Conservation (phyloP, 2,113 vertebrate genomes). For the Pomatorhinus ruficollis region DNA sequence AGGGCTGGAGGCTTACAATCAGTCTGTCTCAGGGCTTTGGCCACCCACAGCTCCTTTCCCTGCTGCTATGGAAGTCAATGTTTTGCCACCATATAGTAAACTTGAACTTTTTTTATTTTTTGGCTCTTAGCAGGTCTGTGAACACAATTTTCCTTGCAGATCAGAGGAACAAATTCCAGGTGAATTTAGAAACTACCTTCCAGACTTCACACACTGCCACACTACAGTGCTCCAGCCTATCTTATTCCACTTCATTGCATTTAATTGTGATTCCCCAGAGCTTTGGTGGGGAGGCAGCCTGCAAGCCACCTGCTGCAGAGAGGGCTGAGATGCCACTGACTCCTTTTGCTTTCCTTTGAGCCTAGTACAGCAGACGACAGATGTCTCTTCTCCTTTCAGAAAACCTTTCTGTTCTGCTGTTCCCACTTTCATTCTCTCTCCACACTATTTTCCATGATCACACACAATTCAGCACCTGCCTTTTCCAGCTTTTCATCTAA, state of each 20-base stretch:
- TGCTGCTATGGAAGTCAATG: background rate
- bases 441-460: background rate
- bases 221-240: background rate
- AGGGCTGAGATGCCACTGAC: background rate
- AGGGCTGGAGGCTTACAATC: background rate
- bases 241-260: background rate
- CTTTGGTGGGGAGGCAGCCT: background rate
- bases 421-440: background rate
- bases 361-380: background rate
- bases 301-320: constrained; percentile 26
- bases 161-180: background rate
- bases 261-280: background rate
- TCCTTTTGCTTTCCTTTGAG: background rate
- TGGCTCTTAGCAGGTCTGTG: background rate
- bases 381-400: background rate
- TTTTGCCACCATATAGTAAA: background rate
- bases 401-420: constrained; percentile 1
- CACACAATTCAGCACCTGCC: background rate
- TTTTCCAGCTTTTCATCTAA: constrained; percentile 13
- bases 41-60: background rate
- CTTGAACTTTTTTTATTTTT: background rate
- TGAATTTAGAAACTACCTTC: background rate
- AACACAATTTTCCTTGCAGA: background rate
- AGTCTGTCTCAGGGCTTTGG: background rate
- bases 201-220: background rate